Evolutionary conservation across 1,140 invertebrate species (phyloP).

Genomic region (Papilio aristodemus): DNA sequence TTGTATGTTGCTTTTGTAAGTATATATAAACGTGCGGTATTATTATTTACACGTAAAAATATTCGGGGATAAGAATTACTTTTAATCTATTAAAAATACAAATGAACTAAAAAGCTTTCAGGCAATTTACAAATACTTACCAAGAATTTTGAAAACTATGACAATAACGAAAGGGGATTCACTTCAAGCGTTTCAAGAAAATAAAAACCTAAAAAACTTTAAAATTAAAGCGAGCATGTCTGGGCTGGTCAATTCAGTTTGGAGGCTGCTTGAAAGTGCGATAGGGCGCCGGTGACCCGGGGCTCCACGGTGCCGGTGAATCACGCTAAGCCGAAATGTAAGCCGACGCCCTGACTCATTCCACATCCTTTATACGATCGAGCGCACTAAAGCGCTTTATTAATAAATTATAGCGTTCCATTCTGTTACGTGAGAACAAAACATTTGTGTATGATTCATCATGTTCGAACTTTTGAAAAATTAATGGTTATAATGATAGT

Average conservation of each 20-base stretch:
- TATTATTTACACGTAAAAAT: no score
- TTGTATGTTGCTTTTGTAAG: background rate
- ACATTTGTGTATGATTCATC: conserved; percentile 16
- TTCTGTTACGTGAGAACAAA: conserved; percentile 12
- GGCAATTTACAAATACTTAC: background rate
- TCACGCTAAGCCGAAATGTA: conserved; percentile 46
- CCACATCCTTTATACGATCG: conserved; percentile 28
- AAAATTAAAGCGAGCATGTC: conserved; percentile 8
- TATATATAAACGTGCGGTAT: no score
- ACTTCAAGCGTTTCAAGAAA: conserved; percentile 11
- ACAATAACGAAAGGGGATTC: conserved; percentile 9
- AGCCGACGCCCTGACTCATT: conserved; percentile 37
- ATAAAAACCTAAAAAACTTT: conserved; percentile 2
- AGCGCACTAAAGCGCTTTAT: conserved; percentile 19
- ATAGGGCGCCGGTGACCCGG: conserved; percentile 50
- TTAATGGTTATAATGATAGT: no score
- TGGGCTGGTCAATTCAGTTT: conserved; percentile 9
- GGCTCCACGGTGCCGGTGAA: conserved; percentile 50
- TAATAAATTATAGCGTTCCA: conserved; percentile 18
- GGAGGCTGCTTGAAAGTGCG: conserved; percentile 42
- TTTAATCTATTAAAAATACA: no score
- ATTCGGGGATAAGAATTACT: no score
- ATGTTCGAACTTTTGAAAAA: background rate
- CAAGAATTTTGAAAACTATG: background rate
- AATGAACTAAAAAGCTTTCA: no score